These are phyloP conservation scores for Sinocyclocheilus anshuiensis DNA, from an alignment of 2,113 vertebrate species.

Conservation along the genomic window DNA sequence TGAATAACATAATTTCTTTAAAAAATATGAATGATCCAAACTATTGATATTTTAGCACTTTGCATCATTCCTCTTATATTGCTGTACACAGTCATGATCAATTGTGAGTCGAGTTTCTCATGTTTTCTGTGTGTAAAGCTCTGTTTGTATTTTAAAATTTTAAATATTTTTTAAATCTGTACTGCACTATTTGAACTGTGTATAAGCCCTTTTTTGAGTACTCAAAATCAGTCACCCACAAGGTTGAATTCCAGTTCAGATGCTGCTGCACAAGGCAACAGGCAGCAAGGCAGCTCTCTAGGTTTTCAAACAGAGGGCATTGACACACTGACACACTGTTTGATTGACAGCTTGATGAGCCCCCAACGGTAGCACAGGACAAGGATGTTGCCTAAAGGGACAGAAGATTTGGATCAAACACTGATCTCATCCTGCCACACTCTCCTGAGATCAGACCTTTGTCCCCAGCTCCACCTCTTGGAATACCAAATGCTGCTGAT, in stretches of 20 bases:
- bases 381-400: background rate
- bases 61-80: background rate
- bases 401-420: conserved; percentile 12
- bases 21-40: background rate
- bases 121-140: background rate
- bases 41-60: background rate
- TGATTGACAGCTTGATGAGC: background rate
- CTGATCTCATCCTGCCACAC: background rate
- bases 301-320: background rate
- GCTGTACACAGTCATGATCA: background rate
- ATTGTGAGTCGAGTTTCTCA: background rate
- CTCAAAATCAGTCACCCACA: background rate
- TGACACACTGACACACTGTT: background rate
- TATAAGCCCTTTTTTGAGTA: background rate
- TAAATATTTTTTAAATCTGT: too few relatives aligned
- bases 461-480: background rate
- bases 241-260: background rate
- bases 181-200: background rate
- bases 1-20: background rate
- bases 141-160: too few relatives aligned
- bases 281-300: background rate
- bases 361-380: background rate
- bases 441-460: conserved; percentile 11
- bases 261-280: background rate
- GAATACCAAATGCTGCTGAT: background rate